Base-by-base conservation (phyloP, 2,888 invertebrate genomes). In the Trichopoda pennipes region DNA sequence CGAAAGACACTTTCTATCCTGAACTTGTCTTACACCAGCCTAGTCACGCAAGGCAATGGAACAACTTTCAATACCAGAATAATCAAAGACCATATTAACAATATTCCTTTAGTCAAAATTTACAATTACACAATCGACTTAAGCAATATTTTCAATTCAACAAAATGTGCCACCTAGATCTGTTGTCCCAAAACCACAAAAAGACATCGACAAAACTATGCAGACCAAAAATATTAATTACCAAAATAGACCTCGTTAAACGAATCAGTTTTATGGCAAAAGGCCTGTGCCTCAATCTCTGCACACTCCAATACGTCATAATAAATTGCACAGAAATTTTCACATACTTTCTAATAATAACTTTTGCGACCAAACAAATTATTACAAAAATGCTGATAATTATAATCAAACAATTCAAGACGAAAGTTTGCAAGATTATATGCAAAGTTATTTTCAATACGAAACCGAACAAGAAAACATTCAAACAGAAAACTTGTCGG, bases 211-310 rank as follows among this genome's bases (percentile, higher is more conserved):
- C 4, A 2, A 28, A 4, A 3, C 23, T 28, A 4, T 28, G 2
- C 23, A 28, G 4, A 28, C 23, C 2, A 28, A 4, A 28, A 28
- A 28, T 28, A 4, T 28, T 28, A 28, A 58, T 19, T 38, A 64
- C 23, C 53, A 68, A 19, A 68, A 68, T 35, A 68, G 53, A 68
- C 53, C 51, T 14, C 66, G 66, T 38, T 53, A 68, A 68, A 68
- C 35, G 3, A 53, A 55, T 23, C 53, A 68, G 14, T 68, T 68
- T 53, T n/a, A 68, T 23, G 55, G 68, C 16, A 53, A 68, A 38
- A 68, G 14, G 55, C 55, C n/a, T n/a, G n/a, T 42, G 42, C 4
- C 16, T 16, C 38, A 6, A 42, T 44, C 42, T 3, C 9, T 55
- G 2, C 42, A 47, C 14, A 23, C 47, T 16, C 44, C 63, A 47